Conservation (phyloP, 2,888 invertebrate species). For the Dryococelus australis region DNA sequence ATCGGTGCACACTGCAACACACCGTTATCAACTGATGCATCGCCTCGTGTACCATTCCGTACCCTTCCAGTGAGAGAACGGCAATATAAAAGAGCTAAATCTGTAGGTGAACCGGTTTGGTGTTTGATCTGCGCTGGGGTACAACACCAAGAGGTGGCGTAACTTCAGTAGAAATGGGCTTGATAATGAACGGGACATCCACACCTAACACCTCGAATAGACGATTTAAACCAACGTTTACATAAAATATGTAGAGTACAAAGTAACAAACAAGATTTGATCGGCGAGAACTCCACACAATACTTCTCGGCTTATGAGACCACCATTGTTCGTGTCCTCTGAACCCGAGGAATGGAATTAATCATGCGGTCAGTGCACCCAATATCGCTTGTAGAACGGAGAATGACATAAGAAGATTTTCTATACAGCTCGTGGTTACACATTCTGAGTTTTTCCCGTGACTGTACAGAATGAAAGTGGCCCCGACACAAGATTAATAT, state of each 20-base stretch:
- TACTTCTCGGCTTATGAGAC: neutral
- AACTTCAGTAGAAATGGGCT: neutral
- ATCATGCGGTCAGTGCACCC: neutral
- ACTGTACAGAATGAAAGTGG: neutral
- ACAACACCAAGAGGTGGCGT: neutral
- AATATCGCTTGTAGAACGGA: neutral
- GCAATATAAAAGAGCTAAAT: neutral
- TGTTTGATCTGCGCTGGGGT: neutral
- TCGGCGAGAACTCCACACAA: neutral
- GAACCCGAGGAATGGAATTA: neutral
- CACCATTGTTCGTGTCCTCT: neutral
- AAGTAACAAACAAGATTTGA: neutral
- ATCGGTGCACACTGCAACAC: too few relatives aligned
- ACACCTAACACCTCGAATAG: conserved; percentile 10
- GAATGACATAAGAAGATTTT: neutral
- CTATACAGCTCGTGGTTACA: neutral
- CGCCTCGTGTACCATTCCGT: too few relatives aligned
- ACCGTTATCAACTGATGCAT: too few relatives aligned
- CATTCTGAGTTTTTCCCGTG: neutral
- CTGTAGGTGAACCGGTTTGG: neutral
- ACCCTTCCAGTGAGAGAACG: neutral
- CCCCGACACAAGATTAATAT: neutral
- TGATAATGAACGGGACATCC: conserved; percentile 13
- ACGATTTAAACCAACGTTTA: neutral
- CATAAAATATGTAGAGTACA: conserved; percentile 8